Conservation (phyloP, 2,797 vertebrate species). For the Hafferia zeledoni region DNA sequence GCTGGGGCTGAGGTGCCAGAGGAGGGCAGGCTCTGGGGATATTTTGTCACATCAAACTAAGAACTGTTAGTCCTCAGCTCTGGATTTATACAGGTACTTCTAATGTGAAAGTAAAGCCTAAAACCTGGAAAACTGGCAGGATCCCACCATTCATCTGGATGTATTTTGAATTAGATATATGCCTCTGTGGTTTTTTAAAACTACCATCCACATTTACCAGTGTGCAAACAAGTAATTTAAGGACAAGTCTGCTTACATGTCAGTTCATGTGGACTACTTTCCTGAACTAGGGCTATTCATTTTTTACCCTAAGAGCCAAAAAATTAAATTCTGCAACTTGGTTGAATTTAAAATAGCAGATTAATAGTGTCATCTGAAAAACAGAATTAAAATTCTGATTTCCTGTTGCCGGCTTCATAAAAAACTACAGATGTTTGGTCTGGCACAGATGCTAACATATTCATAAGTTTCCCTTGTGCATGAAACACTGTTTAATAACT, state of each 20-base stretch:
- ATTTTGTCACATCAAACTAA: background rate
- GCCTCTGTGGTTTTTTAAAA: background rate
- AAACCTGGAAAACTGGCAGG: background rate
- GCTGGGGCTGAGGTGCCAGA: background rate
- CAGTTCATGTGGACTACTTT: background rate
- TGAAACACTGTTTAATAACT: constrained; percentile 36
- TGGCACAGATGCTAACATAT: constrained; percentile 30
- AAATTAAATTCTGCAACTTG: background rate
- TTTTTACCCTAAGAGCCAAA: constrained; percentile 6
- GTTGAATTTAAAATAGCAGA: constrained; percentile 4
- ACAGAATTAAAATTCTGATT: constrained; percentile 8
- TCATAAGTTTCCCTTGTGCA: constrained; percentile 5
- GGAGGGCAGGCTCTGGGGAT: background rate
- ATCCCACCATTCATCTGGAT: background rate
- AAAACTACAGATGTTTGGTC: constrained; percentile 57
- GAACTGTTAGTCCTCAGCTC: background rate
- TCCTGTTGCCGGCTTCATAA: background rate
- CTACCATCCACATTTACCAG: background rate
- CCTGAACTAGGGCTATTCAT: background rate
- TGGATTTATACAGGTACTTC: background rate
- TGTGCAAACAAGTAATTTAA: background rate
- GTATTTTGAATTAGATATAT: background rate
- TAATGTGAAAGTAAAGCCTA: background rate
- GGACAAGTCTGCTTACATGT: background rate
- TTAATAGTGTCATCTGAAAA: background rate